These are phyloP conservation scores for Rhynchonycteris naso DNA, from an alignment of 2,797 vertebrate species.

Conservation along the genomic window DNA sequence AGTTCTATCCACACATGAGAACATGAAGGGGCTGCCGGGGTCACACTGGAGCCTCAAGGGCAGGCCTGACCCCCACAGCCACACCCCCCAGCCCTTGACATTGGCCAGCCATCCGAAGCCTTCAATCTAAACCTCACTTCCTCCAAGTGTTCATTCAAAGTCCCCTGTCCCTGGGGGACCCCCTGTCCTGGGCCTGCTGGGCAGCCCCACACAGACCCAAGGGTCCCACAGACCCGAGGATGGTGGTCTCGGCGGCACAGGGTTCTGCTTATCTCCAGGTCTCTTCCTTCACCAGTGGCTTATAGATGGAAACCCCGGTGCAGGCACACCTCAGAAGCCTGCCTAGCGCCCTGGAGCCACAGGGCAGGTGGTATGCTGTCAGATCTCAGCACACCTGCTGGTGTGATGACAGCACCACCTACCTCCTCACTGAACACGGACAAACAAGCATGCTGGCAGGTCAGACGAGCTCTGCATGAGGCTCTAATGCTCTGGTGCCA, in stretches of 20 bases:
- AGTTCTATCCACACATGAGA: fast-evolving
- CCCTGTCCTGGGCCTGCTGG: fast-evolving
- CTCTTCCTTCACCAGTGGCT: not conserved
- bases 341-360: fast-evolving
- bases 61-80: not conserved
- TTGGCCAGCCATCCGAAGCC: fast-evolving
- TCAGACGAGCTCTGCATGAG: not conserved
- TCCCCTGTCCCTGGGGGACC: not conserved
- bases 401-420: fast-evolving
- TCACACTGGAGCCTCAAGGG: fast-evolving
- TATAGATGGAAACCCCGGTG: fast-evolving
- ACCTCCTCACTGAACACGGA: fast-evolving
- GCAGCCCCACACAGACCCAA: not conserved
- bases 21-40: fast-evolving
- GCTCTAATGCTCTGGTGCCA: too few species aligned
- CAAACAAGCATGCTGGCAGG: fast-evolving
- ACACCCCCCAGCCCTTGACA: fast-evolving
- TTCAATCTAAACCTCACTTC: fast-evolving
- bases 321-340: too few species aligned
- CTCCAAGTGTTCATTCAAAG: too few species aligned
- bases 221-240: not conserved
- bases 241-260: fast-evolving
- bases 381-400: fast-evolving
- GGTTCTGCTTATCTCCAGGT: not conserved
- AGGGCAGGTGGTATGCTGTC: not conserved